Conservation (phyloP, 2,113 vertebrate species). For the Tauraco erythrolophus region DNA sequence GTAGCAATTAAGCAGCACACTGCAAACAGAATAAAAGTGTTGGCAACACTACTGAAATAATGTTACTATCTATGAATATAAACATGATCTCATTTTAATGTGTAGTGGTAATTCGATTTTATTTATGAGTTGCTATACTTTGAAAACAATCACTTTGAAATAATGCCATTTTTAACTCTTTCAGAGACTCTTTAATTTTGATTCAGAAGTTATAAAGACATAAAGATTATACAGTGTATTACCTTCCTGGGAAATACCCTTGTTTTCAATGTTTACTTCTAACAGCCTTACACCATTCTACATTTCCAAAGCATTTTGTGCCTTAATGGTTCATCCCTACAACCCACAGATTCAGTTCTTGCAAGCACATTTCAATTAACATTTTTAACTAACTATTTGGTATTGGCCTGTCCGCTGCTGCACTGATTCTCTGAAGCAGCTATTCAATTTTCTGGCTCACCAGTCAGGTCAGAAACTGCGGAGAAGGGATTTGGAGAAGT, state of each 20-base stretch:
- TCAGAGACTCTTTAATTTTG: background rate
- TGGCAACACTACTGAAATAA: background rate
- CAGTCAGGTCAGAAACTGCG: conserved; percentile 19
- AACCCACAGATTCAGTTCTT: background rate
- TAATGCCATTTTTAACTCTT: background rate
- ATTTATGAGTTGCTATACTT: background rate
- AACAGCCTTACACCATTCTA: background rate
- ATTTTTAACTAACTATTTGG: background rate
- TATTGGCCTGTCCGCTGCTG: background rate
- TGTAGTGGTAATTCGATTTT: background rate
- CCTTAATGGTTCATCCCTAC: background rate
- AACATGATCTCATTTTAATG: background rate
- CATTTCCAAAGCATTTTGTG: background rate
- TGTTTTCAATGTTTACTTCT: background rate
- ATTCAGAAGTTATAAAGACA: background rate
- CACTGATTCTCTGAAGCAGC: background rate
- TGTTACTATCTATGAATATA: background rate
- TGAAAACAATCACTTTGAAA: background rate
- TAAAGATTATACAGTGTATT: background rate
- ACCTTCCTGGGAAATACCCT: background rate
- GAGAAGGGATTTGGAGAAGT: no score
- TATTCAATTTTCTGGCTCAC: conserved; percentile 42
- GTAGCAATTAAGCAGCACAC: background rate
- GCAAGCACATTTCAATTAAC: conserved; percentile 13
- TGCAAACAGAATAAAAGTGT: background rate